Conservation (phyloP, 2,888 invertebrate species). For the Drosophila anomelani region DNA sequence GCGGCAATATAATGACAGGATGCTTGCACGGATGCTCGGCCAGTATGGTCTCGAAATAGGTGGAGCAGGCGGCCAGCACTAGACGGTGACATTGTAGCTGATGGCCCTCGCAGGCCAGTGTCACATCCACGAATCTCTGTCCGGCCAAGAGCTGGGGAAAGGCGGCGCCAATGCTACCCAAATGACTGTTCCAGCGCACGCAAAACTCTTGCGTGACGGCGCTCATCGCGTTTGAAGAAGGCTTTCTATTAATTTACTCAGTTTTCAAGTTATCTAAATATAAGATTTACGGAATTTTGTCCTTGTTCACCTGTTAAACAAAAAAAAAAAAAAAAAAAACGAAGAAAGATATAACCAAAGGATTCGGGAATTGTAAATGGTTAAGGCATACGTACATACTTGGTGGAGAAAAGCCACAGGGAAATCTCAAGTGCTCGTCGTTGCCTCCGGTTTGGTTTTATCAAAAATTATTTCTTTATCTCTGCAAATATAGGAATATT, state of each 20-base stretch:
- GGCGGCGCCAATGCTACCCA: conserved; percentile 84
- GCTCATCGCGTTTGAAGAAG: conserved; percentile 46
- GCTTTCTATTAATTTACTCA: too few species aligned
- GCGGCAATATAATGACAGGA: conserved; percentile 92
- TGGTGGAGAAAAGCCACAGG: neutral
- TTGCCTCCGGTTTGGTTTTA: neutral
- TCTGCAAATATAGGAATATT: neutral
- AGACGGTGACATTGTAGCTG: conserved; percentile 94
- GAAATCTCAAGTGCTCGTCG: neutral
- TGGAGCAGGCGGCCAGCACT: conserved; percentile 93
- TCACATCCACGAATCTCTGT: conserved; percentile 92
- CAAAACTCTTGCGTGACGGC: conserved; percentile 83
- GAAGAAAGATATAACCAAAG: neutral
- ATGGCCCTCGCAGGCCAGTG: conserved; percentile 93
- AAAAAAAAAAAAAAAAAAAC: too few species aligned
- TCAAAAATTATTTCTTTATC: neutral
- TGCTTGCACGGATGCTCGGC: conserved; percentile 94
- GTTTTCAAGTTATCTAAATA: conserved; percentile 12
- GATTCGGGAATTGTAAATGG: too few species aligned
- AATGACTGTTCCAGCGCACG: conserved; percentile 85
- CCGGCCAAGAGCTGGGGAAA: conserved; percentile 84
- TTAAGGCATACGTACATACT: conserved; percentile 3
- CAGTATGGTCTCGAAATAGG: conserved; percentile 92
- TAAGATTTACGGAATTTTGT: neutral
- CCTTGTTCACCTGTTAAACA: conserved; percentile 6